Base-by-base conservation (phyloP, 2,888 invertebrate species). In the Rutpela maculata region DNA sequence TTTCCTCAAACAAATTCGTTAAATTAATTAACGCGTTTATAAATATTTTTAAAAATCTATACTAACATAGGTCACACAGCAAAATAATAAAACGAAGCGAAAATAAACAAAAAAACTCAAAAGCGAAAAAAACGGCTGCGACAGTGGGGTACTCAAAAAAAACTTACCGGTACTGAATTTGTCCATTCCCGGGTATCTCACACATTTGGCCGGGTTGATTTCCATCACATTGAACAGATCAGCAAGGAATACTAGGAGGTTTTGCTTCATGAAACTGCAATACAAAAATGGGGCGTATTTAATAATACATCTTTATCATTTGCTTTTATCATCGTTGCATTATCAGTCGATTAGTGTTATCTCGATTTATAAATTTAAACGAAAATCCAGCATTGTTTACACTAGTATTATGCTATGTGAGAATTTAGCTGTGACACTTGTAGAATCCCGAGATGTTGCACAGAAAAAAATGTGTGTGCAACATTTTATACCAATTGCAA, bases 191-290 rank as follows among this genome's bases (percentile, higher is more conserved):
- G 96, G 96, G 89, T 95, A 94, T 87, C 95, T 94, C 80, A 97
- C 97, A 87, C 96, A 96, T 89, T 95, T 95, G 57, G 95, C 96
- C 19, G 97, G 97, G 90, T 97, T 96, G 81, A 98, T 96, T 92
- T 98, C 98, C 89, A 98, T 92, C 86, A 96, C 93, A 90, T 97
- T 97, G 91, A 98, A 98, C 86, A 99, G 93, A 90, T 99, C 98
- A 77, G 98, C 97, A 84, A 98, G 92, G 91, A 98, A 95, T 76
- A 96, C 96, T 85, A 97, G 93, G 89, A 98, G 91, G 91, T 98
- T 98, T 88, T 95, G 95, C 89, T 95, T 95, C 96, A 98, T 96
- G 82, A 97, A 95, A 87, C 96, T 97, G 91, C 57, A 93, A 92
- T 84, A 77, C 78, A 79, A 78, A 66, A 65, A 67, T 55, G 55